phyloP scores from a whole-genome alignment of 1,140 invertebrate species.

The Bombus cullumanus region DNA sequence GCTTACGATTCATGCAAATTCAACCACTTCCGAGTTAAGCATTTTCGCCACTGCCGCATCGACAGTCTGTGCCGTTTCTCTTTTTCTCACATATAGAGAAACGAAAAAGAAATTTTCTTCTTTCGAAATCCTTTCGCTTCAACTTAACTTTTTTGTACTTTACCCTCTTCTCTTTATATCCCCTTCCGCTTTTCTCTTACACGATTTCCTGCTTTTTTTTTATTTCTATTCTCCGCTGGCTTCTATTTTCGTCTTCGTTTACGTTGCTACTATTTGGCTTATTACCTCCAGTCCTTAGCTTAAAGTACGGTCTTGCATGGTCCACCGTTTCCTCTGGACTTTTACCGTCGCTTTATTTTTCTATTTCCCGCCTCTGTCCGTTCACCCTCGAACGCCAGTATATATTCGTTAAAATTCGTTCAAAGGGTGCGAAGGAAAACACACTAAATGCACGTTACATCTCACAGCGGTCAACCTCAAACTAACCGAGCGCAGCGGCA shows the following conservation, averaged over 20 bases:
- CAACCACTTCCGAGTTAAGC: constrained; percentile 66
- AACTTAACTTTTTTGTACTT: not conserved
- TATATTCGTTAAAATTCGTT: constrained; percentile 5
- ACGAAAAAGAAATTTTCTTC: not conserved
- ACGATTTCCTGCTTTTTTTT: not conserved
- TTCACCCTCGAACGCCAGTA: not conserved
- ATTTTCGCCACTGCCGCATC: constrained; percentile 39
- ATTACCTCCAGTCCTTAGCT: not conserved
- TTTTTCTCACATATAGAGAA: not conserved
- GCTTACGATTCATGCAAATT: constrained; percentile 69
- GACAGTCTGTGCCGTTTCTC: not conserved
- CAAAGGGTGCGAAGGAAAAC: constrained; percentile 49
- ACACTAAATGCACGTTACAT: constrained; percentile 30
- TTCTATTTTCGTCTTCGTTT: not conserved
- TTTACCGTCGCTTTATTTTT: not conserved
- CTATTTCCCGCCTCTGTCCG: not conserved
- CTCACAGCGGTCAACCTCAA: constrained; percentile 52
- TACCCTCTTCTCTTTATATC: not conserved
- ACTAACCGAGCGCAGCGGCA: constrained; percentile 21
- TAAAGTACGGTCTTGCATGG: not conserved
- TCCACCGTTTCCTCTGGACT: not conserved
- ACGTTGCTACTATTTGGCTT: not conserved
- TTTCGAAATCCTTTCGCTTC: not conserved
- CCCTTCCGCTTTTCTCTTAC: too few relatives aligned
- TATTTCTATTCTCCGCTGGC: not conserved